These are phyloP conservation scores for Lasioglossum figueresi DNA, from an alignment of 2,888 invertebrate genomes.

Conservation along the genomic window DNA sequence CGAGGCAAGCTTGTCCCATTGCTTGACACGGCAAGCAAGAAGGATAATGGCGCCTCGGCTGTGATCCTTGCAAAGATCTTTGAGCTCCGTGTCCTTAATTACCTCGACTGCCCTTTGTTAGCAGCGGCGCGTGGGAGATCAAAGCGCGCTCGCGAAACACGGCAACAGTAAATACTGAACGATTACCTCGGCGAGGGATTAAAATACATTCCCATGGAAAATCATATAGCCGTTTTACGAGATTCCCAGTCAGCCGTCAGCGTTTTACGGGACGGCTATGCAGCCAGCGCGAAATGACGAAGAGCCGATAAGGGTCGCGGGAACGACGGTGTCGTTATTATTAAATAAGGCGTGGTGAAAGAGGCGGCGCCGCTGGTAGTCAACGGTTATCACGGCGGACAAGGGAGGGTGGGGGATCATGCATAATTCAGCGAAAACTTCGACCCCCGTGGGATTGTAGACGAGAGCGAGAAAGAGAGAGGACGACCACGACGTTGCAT, in stretches of 20 bases:
- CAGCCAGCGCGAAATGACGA: conserved; percentile 29
- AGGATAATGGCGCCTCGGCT: background rate
- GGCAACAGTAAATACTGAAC: background rate
- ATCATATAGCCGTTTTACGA: conserved; percentile 11
- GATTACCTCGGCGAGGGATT: background rate
- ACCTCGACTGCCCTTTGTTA: background rate
- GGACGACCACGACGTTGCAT: conserved; percentile 35
- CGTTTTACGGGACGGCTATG: background rate
- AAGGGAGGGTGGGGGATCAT: conserved; percentile 62
- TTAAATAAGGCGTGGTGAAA: conserved; percentile 65
- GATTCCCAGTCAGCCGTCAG: background rate
- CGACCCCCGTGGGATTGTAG: conserved; percentile 47
- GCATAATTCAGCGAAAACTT: conserved; percentile 75
- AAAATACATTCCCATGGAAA: conserved; percentile 1
- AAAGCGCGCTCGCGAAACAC: background rate
- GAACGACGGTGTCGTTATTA: conserved; percentile 57
- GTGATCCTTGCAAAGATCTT: background rate
- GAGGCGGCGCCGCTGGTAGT: conserved; percentile 45
- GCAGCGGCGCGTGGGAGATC: background rate
- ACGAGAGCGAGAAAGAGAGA: conserved; percentile 23
- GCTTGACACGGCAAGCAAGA: background rate
- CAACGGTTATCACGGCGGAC: conserved; percentile 54
- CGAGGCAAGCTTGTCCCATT: background rate
- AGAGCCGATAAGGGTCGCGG: conserved; percentile 34
- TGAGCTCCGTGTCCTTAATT: background rate